Percentiles rank a stretch among this genome's conserved stretches.
These are phyloP conservation scores for Mallotus villosus DNA, from an alignment of 2,797 vertebrate genomes.

Conservation along the genomic window DNA sequence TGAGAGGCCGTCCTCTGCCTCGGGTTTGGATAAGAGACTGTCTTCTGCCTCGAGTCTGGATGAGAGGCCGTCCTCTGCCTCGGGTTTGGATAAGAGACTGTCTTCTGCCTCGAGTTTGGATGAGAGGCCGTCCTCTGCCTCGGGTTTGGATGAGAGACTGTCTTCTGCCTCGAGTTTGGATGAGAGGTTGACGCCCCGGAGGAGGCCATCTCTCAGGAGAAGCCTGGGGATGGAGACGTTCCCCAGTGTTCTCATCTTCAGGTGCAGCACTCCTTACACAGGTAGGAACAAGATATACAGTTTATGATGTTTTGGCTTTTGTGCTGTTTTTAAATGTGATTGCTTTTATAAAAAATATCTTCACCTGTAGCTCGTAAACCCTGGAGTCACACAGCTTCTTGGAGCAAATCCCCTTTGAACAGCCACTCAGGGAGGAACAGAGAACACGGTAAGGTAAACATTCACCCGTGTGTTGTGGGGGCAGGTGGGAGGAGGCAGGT, in stretches of 20 bases:
- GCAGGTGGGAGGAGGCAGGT: background rate
- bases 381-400: slow-evolving; percentile 18
- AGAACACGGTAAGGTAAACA: slow-evolving; percentile 39
- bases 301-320: background rate
- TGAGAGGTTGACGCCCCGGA: slow-evolving; percentile 1
- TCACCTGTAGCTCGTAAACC: slow-evolving; percentile 24
- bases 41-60: background rate
- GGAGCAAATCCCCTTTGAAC: background rate
- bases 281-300: slow-evolving; percentile 30
- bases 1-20: slow-evolving; percentile 18
- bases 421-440: background rate
- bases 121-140: slow-evolving; percentile 21
- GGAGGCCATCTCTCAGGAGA: slow-evolving; percentile 43
- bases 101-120: slow-evolving; percentile 22
- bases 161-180: background rate
- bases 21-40: slow-evolving; percentile 33
- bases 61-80: no score
- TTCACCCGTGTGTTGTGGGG: background rate
- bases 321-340: no score
- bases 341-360: background rate
- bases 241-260: slow-evolving; percentile 54
- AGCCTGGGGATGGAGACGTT: slow-evolving; percentile 59
- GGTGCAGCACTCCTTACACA: slow-evolving; percentile 37
- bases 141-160: slow-evolving; percentile 38
- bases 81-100: slow-evolving; percentile 5